These are phyloP conservation scores for Cheirogaleus major DNA, from an alignment of 2,797 vertebrate genomes.

Conservation along the genomic window DNA sequence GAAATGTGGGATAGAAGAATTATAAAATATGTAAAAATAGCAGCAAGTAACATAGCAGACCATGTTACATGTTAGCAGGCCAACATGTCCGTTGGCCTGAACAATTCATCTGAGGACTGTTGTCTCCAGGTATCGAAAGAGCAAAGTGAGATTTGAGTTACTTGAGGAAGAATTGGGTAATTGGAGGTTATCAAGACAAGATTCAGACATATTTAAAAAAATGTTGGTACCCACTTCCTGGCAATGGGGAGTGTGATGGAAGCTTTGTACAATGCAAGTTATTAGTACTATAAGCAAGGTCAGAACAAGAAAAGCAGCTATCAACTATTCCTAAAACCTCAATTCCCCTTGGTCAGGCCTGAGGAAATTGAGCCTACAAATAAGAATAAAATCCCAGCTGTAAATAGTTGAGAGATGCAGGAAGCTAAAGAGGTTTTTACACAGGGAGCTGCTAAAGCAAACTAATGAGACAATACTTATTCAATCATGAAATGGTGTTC, in stretches of 20 bases:
- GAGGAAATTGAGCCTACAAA: not conserved
- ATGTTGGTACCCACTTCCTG: not conserved
- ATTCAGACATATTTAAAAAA: not conserved
- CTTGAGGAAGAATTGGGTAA: not conserved
- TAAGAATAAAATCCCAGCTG: not conserved
- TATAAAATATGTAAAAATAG: not conserved
- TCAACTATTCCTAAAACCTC: not conserved
- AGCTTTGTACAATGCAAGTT: not conserved
- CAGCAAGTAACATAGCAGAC: not conserved
- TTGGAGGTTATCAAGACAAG: not conserved
- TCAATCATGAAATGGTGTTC: slow-evolving; percentile 1
- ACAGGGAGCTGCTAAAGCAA: not conserved
- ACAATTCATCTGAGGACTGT: not conserved
- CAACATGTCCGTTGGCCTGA: not conserved
- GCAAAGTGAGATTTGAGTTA: not conserved
- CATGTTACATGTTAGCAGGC: no score
- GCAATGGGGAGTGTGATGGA: not conserved
- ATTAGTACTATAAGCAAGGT: not conserved
- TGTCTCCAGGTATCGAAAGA: no score
- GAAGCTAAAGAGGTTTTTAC: not conserved
- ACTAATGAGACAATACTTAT: not conserved
- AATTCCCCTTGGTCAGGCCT: not conserved
- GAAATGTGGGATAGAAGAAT: not conserved
- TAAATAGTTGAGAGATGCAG: not conserved
- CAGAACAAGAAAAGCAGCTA: not conserved